phyloP scores from a whole-genome alignment of 1,140 invertebrate genomes.

The Aphelenchoides fujianensis region DNA sequence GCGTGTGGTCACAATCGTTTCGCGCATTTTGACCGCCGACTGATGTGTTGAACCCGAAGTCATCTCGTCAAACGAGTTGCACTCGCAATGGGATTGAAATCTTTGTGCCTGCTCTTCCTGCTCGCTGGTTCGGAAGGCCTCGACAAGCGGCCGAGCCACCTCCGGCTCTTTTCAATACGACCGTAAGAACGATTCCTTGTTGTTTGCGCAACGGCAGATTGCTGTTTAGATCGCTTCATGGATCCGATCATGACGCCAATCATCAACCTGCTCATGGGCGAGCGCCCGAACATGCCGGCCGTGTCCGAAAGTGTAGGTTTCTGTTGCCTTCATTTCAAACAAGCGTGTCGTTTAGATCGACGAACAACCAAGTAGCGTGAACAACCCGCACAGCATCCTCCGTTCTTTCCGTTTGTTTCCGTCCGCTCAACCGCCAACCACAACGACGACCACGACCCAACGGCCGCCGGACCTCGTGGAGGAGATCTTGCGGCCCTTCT shows the following conservation, averaged over 20 bases:
- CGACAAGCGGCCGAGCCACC: neutral
- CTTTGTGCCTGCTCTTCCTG: neutral
- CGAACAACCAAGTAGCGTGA: neutral
- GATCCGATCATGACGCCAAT: constrained; percentile 8
- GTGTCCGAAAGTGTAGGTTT: constrained; percentile 1
- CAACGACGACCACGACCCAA: constrained; percentile 19
- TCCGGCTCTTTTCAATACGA: neutral
- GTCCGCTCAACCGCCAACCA: neutral
- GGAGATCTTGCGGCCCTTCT: neutral
- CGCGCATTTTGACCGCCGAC: no score
- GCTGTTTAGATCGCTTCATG: neutral
- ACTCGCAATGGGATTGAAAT: neutral
- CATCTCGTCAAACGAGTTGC: neutral
- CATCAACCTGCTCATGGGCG: neutral
- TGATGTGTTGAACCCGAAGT: no score
- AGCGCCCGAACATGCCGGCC: neutral
- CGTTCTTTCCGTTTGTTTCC: neutral
- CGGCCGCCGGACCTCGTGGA: constrained; percentile 2
- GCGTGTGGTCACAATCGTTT: neutral
- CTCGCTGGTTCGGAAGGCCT: neutral
- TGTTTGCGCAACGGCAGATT: neutral
- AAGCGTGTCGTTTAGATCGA: constrained; percentile 9
- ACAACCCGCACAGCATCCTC: neutral
- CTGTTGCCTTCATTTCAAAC: neutral
- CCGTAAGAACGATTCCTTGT: no score